Percentiles rank a stretch among this genome's conserved stretches.
phyloP scores from a whole-genome alignment of 2,797 vertebrate genomes.

The Esox lucius region DNA sequence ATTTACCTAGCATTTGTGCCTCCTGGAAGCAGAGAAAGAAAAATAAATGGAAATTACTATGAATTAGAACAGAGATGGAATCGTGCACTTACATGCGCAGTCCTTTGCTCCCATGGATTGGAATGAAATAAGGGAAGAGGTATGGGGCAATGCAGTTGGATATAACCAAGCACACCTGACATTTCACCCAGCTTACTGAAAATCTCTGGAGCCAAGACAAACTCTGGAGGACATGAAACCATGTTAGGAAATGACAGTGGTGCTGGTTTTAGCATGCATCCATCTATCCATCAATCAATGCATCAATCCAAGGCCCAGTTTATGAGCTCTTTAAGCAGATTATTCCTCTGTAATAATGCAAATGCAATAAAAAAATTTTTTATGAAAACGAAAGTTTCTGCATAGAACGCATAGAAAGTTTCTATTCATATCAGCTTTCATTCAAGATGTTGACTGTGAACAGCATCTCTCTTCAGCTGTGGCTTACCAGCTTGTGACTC shows the following conservation, averaged over 20 bases:
- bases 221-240: constrained; percentile 66
- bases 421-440: neutral
- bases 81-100: constrained; percentile 78
- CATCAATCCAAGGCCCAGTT: too few species aligned
- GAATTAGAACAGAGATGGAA: neutral
- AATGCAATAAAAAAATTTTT: too few species aligned
- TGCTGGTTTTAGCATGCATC: neutral
- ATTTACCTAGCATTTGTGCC: constrained; percentile 46
- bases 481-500: constrained; percentile 78
- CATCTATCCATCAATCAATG: too few species aligned
- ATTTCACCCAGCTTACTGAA: constrained; percentile 76
- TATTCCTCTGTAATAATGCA: too few species aligned
- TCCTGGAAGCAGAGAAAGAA: constrained; percentile 47
- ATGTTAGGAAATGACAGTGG: constrained; percentile 13
- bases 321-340: too few species aligned
- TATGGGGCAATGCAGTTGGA: constrained; percentile 88
- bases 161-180: constrained; percentile 82
- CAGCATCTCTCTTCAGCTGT: neutral
- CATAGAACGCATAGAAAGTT: too few species aligned
- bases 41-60: constrained; percentile 34
- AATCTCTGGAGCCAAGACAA: constrained; percentile 78
- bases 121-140: constrained; percentile 87
- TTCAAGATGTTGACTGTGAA: neutral
- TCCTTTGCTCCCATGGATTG: constrained; percentile 75
- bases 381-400: too few species aligned